Percentiles rank a stretch among this genome's conserved stretches.
Conservation (phyloP, 2,113 vertebrate species). For the Phocoena sinus region DNA sequence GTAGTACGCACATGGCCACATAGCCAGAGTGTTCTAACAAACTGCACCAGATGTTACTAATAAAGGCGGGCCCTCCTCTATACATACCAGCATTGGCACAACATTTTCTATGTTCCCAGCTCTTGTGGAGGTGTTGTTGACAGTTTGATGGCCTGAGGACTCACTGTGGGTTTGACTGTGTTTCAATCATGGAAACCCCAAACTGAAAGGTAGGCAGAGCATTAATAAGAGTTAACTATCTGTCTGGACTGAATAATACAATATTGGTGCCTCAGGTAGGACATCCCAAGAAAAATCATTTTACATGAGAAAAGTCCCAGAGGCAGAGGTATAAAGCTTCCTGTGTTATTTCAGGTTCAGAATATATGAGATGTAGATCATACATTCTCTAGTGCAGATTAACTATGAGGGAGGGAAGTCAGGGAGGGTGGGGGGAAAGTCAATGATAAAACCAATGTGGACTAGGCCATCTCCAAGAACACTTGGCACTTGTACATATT, state of each 20-base stretch:
- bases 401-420: background rate
- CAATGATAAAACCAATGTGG: background rate
- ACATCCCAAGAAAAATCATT: background rate
- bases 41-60: slow-evolving; percentile 37
- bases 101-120: background rate
- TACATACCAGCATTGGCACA: background rate
- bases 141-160: slow-evolving; percentile 52
- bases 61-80: slow-evolving; percentile 14
- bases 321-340: background rate
- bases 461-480: background rate
- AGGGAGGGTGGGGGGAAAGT: background rate
- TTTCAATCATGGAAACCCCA: slow-evolving; percentile 30
- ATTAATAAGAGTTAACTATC: slow-evolving; percentile 2
- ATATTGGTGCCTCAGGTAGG: background rate
- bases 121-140: background rate
- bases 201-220: background rate
- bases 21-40: slow-evolving; percentile 10
- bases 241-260: background rate
- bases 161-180: slow-evolving; percentile 29
- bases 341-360: background rate
- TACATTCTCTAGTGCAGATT: background rate
- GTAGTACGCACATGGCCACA: background rate
- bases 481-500: background rate
- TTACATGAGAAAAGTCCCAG: background rate
- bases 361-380: background rate